Percentiles rank a stretch among this genome's conserved stretches.
phyloP scores from a whole-genome alignment of 2,888 invertebrate species.

The Amblyteles armatorius region DNA sequence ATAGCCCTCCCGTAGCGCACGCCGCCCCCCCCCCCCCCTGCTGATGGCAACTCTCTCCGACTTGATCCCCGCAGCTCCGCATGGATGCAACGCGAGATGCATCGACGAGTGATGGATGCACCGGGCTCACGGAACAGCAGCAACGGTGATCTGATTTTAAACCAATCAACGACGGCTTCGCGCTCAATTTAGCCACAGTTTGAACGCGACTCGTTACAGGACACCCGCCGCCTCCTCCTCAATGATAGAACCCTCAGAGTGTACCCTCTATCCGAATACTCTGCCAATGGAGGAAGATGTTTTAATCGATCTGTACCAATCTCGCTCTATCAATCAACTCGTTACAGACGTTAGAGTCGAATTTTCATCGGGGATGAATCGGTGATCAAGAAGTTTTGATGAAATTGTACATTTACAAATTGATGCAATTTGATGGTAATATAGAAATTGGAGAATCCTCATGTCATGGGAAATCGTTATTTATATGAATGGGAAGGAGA shows the following conservation, averaged over 20 bases:
- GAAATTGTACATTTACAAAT: slow-evolving; percentile 32
- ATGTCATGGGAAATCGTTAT: background rate
- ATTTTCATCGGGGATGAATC: slow-evolving; percentile 61
- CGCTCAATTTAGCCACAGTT: slow-evolving; percentile 83
- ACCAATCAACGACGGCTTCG: slow-evolving; percentile 83
- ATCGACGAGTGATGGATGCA: slow-evolving; percentile 74
- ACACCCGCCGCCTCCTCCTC: slow-evolving; percentile 51
- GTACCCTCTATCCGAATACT: slow-evolving; percentile 15
- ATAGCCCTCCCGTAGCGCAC: slow-evolving; percentile 57
- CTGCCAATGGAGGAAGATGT: slow-evolving; percentile 46
- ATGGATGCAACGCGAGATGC: slow-evolving; percentile 65
- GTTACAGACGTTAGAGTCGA: slow-evolving; percentile 63
- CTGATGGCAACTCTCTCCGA: slow-evolving; percentile 58
- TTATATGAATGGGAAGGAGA: background rate
- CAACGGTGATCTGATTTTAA: slow-evolving; percentile 83
- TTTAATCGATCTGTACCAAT: slow-evolving; percentile 67
- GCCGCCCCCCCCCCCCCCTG: slow-evolving; percentile 56
- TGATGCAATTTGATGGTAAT: background rate
- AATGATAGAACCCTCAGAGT: slow-evolving; percentile 8
- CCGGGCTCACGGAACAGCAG: slow-evolving; percentile 73
- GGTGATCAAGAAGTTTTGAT: slow-evolving; percentile 59
- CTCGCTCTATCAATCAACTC: slow-evolving; percentile 60
- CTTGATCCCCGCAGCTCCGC: slow-evolving; percentile 69
- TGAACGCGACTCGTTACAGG: slow-evolving; percentile 73
- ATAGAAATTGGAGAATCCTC: background rate